Percentiles rank a stretch among this genome's conserved stretches.
These are phyloP conservation scores for Sceliomorpha sp. DNA, from an alignment of 2,888 invertebrate genomes.

Conservation along the genomic window DNA sequence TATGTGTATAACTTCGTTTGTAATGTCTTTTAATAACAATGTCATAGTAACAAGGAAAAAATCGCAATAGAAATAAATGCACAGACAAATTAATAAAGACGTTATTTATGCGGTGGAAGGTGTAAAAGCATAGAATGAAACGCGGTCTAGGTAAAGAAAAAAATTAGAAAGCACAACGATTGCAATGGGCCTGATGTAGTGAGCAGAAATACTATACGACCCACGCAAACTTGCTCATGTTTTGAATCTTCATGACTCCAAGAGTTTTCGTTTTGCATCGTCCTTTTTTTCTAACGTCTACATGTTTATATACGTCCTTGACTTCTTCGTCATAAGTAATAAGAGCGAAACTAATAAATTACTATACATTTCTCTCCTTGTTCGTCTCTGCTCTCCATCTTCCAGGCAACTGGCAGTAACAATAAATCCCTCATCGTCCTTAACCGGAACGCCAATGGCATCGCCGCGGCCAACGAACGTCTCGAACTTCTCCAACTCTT, in stretches of 20 bases:
- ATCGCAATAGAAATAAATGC: neutral
- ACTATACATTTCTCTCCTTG: too few species aligned
- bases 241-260: neutral
- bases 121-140: conserved; percentile 27
- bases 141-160: conserved; percentile 30
- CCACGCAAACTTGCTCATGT: conserved; percentile 69
- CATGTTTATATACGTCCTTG: too few species aligned
- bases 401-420: too few species aligned
- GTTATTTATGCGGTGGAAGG: conserved; percentile 12
- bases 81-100: conserved; percentile 10
- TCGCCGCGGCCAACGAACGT: too few species aligned
- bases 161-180: conserved; percentile 43
- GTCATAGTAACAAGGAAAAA: neutral
- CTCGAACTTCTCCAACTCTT: too few species aligned
- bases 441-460: too few species aligned
- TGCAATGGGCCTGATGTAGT: conserved; percentile 60
- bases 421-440: too few species aligned
- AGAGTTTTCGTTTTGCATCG: neutral
- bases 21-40: too few species aligned
- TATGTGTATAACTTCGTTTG: too few species aligned
- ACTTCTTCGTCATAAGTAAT: too few species aligned
- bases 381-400: too few species aligned
- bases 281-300: neutral
- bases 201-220: conserved; percentile 70
- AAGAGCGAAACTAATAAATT: too few species aligned